These are phyloP conservation scores for Drosophila formosana DNA, from an alignment of 2,888 invertebrate genomes.

Conservation along the genomic window DNA sequence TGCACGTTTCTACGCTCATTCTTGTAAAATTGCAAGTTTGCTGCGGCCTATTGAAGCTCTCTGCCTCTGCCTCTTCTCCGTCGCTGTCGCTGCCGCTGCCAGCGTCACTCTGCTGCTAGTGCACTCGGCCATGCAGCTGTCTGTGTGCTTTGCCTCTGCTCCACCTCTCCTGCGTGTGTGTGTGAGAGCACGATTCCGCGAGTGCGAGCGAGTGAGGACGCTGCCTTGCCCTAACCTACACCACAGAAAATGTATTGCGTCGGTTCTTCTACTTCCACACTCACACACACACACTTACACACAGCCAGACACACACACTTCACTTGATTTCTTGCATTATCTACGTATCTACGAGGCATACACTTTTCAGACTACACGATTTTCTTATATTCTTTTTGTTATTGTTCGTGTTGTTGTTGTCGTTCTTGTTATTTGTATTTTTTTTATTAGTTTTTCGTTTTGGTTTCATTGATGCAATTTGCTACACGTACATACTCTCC, in stretches of 20 bases:
- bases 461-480: slow-evolving; percentile 63
- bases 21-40: slow-evolving; percentile 74
- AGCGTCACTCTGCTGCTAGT: slow-evolving; percentile 3
- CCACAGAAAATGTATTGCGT: slow-evolving; percentile 77
- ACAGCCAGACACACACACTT: slow-evolving; percentile 11
- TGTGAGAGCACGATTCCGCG: slow-evolving; percentile 20
- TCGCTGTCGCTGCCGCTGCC: slow-evolving; percentile 11
- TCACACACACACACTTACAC: neutral
- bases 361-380: slow-evolving; percentile 41
- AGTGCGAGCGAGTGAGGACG: slow-evolving; percentile 33
- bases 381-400: neutral
- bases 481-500: slow-evolving; percentile 3
- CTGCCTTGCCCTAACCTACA: slow-evolving; percentile 73
- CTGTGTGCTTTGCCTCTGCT: slow-evolving; percentile 19
- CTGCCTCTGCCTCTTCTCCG: slow-evolving; percentile 25
- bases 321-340: slow-evolving; percentile 43
- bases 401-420: slow-evolving; percentile 22
- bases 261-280: slow-evolving; percentile 56
- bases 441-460: slow-evolving; percentile 45
- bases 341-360: slow-evolving; percentile 49
- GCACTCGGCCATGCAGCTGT: slow-evolving; percentile 52
- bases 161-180: slow-evolving; percentile 1
- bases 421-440: slow-evolving; percentile 39
- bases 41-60: slow-evolving; percentile 71
- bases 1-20: slow-evolving; percentile 72